phyloP scores from a whole-genome alignment of 2,113 vertebrate species.

The Petroica traversi region DNA sequence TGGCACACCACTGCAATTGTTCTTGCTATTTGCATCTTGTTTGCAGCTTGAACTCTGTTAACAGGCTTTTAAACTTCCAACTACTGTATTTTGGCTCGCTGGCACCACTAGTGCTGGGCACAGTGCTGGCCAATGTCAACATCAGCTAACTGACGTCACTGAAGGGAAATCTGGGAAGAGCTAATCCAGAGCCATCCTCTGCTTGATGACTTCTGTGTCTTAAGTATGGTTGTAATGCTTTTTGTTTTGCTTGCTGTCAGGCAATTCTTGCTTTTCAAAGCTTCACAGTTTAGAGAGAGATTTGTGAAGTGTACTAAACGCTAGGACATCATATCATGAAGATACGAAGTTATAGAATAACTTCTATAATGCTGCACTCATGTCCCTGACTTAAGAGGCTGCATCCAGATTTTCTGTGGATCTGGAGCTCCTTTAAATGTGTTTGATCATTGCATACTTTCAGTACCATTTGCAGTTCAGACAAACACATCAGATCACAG shows the following conservation, averaged over 20 bases:
- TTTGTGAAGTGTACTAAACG: not conserved
- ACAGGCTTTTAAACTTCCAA: not conserved
- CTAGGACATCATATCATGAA: not conserved
- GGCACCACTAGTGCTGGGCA: not conserved
- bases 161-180: not conserved
- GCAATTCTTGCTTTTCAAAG: not conserved
- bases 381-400: not conserved
- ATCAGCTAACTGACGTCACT: not conserved
- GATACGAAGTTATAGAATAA: not conserved
- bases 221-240: not conserved
- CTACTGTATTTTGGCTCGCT: not conserved
- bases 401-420: not conserved
- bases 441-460: not conserved
- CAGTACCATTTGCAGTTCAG: not conserved
- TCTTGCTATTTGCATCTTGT: not conserved
- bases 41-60: not conserved
- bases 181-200: not conserved
- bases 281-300: not conserved
- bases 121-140: not conserved
- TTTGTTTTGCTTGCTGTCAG: not conserved
- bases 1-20: fast-evolving
- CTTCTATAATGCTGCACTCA: not conserved
- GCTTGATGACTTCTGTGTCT: not conserved
- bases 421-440: not conserved
- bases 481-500: not conserved